Conservation (phyloP, 2,888 invertebrate genomes). For the Polydrusus tereticollis region DNA sequence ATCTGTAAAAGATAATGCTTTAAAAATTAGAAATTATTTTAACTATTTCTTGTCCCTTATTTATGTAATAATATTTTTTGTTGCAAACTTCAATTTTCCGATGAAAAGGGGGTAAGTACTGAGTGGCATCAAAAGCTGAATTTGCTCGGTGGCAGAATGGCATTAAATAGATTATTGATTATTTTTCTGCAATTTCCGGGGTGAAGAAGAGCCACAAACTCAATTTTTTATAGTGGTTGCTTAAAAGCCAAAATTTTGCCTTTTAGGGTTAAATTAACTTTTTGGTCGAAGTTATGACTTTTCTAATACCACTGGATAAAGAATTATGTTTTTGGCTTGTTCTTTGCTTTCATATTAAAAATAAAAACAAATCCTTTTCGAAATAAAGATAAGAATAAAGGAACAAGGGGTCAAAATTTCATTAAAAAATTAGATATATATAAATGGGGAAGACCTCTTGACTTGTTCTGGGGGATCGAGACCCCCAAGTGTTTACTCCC, state of each 20-base stretch:
- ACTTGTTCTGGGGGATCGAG: not conserved
- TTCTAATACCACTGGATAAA: not conserved
- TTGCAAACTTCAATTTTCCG: conserved; percentile 16
- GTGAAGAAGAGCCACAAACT: not conserved
- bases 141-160: conserved; percentile 6
- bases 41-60: not conserved
- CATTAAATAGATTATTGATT: conserved; percentile 3
- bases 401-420: not conserved
- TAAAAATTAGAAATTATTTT: not conserved
- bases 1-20: too few relatives aligned
- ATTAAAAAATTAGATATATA: not conserved
- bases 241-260: not conserved
- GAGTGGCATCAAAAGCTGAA: conserved; percentile 11
- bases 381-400: too few relatives aligned
- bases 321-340: not conserved
- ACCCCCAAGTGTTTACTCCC: not conserved
- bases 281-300: not conserved
- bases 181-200: not conserved
- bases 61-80: conserved; percentile 7
- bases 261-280: not conserved
- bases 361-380: not conserved
- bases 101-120: conserved; percentile 17
- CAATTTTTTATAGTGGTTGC: not conserved
- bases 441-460: not conserved
- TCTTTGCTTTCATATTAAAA: not conserved